Percentiles rank a stretch among this genome's conserved stretches.
phyloP scores from a whole-genome alignment of 2,797 vertebrate genomes.

The Argya squamiceps region DNA sequence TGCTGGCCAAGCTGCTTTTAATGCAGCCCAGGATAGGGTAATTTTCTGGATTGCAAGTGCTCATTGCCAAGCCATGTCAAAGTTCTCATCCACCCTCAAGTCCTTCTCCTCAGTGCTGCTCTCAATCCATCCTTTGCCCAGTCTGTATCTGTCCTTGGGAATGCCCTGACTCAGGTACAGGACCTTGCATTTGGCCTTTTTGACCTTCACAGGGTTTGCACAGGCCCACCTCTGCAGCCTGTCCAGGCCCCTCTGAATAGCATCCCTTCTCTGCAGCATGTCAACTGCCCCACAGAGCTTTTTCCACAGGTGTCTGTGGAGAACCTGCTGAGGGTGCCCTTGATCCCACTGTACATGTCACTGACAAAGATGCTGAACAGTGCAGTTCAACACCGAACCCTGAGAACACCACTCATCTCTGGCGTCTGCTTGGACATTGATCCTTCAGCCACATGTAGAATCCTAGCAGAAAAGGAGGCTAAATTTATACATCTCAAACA shows the following conservation, averaged over 20 bases:
- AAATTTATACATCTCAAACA: not conserved
- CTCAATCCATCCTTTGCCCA: not conserved
- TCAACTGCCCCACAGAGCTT: fast-evolving
- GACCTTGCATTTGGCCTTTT: not conserved
- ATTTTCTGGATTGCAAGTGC: not conserved
- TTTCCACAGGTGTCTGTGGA: not conserved
- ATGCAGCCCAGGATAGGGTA: not conserved
- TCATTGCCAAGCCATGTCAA: not conserved
- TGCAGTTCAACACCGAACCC: not conserved
- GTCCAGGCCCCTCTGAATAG: not conserved
- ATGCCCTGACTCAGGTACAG: not conserved
- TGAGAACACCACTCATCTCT: not conserved
- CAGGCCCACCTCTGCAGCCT: not conserved
- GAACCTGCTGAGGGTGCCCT: not conserved
- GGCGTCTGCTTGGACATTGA: not conserved
- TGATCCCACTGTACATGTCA: fast-evolving
- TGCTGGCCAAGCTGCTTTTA: not conserved
- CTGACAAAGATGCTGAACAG: not conserved
- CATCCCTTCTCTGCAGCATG: fast-evolving
- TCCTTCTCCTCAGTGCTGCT: not conserved
- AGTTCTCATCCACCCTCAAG: not conserved
- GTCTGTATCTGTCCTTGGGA: not conserved
- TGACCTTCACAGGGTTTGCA: not conserved
- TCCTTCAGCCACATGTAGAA: not conserved
- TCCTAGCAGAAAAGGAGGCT: not conserved